Base-by-base conservation (phyloP, 1,140 invertebrate species). In the Pachyrhynchus sulphureomaculatus region DNA sequence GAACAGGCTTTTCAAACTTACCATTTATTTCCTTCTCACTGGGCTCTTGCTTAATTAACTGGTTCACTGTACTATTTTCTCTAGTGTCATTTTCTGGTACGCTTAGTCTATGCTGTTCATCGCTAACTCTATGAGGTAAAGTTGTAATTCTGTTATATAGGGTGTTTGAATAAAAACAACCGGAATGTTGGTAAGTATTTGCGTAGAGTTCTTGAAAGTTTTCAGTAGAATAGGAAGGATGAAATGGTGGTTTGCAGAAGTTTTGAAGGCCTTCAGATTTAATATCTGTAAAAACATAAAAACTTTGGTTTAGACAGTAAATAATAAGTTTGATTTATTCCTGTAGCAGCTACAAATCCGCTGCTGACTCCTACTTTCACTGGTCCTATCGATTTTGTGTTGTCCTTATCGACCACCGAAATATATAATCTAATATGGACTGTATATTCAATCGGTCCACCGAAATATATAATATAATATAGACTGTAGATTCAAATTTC, bases 1-100 rank as follows among this genome's bases (percentile, higher is more conserved):
- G n/a, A n/a, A n/a, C n/a, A n/a, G n/a, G n/a, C n/a, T n/a, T n/a
- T n/a, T n/a, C n/a, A 49, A 26, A 67, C 63, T 68, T 58, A 75
- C 74, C 67, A 54, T 66, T 66, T 49, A 64, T 71, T 54, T 75
- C 73, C 47, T 68, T 55, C 34, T 76, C 74, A n/a, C 56, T 53
- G 12, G 73, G 74, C 68, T 76, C 74, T 51, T 72, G 68, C 54
- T 76, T 76, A 13, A 76, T 72, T 2, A 67, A 48, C 13, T 62
- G 60, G 49, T 29, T 12, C 17, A 29, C 17, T 15, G 68, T 39
- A 9, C 60, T 53, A 48, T 47, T 42, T 23, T 48, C 51, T 4
- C 13, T 23, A 10, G 18, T 34, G 18, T 36, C 15, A 54, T 54
- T 39, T 54, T 47, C 34, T 20, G 13, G 15, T 32, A 42, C 36